Evolutionary conservation across 2,797 vertebrate genomes (phyloP), one percentile per base, ranked within the genome.

Genomic region (Chiloscyllium punctatum): DNA sequence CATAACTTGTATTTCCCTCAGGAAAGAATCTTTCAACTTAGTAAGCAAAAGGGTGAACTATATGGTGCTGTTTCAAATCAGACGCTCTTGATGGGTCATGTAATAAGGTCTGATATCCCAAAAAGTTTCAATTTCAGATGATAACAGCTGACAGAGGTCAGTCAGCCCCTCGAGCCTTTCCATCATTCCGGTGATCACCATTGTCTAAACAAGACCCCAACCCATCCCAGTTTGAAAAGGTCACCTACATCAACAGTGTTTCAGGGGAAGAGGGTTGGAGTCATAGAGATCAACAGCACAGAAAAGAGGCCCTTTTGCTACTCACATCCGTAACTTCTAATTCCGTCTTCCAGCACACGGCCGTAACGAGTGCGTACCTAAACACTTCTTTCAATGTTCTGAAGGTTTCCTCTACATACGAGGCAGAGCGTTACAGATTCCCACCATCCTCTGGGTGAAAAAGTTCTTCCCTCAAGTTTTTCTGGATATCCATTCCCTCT

Each of bases 1-100:
- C 95, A 94, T 27, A 96, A 96, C 96, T 95, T 96, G 88, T 96
- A 86, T 96, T 96, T 95, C 95, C 96, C 33, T 79, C 96, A 96
- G 96, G 96, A 74, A 79, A 66, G 15, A 42, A 96, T 96, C 96
- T 96, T 96, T 95, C 94, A 94, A 96, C 96, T 87, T 71, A 96
- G 95, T 96, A 33, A 30, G 13, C 13, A 74, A 27, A 72, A 33
- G 13, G 27, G 48, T 95, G 25, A 95, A 72, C 42, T 69, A 13
- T 11, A 9, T 87, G 42, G 69, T 94, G 62, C 37, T 69, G 11
- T 72, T 94, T 42, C 42, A 71, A 72, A n/a, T 37, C 2, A 15
- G 42, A 72, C 42, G 13, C 25, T 72, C 23, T 11, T 72, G 68
- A 94, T 13, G 48, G 30, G 33, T 66, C 66, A 66, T 18, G n/a